Evolutionary conservation across 1,140 invertebrate genomes (phyloP), one percentile per base, ranked within the genome.

Genomic region (Papilio dardanus): DNA sequence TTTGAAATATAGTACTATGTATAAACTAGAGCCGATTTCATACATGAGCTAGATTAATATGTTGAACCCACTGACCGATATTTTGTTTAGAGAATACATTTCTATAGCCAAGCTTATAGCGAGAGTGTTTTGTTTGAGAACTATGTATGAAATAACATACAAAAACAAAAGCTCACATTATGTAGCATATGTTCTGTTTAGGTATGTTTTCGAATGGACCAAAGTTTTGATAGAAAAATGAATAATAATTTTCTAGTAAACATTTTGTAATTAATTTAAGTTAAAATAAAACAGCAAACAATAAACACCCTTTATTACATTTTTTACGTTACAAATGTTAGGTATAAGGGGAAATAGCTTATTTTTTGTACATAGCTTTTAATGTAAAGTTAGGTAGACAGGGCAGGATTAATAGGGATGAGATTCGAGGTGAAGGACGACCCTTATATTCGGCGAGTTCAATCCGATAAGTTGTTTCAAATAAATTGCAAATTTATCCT

Each of bases 401-500:
- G 54, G 5, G 21, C 21, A 10, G 54, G 54, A 58, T 58, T 58
- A 58, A 58, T 58, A 28, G 54, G 54, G 54, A 58, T 58, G 54
- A 58, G 54, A 58, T 58, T 58, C 54, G 54, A 58, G 54, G 54
- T 58, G 54, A 58, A 58, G 54, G 54, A 58, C 54, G 54, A 28
- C 54, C 54, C 54, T 24, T 58, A 58, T 54, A 24, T 58, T 58
- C 21, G 21, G 24, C 24, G 54, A 10, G 21, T 58, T 58, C 54
- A 58, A 58, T 58, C 54, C 54, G 54, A 58, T 58, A 28, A 58
- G 54, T 58, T 58, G 54, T 58, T 58, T 58, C 54, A 58, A 58
- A 58, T 58, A 58, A 58, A 58, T 58, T 58, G 54, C 54, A 58
- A 58, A 58, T 58, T 58, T 58, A 58, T 58, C 54, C 54, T 28